Evolutionary conservation across 2,888 invertebrate species (phyloP).

Genomic region (Myopa testacea): DNA sequence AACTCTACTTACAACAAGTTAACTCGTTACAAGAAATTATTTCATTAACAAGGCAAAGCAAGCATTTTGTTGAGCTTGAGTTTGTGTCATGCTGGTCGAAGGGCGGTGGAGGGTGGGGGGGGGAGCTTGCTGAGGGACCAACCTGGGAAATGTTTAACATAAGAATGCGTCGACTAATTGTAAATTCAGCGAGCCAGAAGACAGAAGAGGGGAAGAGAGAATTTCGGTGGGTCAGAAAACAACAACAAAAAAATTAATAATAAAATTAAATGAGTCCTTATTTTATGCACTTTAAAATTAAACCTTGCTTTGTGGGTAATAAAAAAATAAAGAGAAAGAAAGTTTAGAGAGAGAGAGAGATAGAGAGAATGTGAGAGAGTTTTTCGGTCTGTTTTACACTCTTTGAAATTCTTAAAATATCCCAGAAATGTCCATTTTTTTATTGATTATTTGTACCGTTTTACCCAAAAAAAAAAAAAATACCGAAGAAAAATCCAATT

Average conservation of each 20-base stretch:
- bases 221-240: neutral
- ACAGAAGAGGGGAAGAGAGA: neutral
- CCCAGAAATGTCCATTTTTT: neutral
- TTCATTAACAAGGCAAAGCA: slow-evolving; percentile 53
- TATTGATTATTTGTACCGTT: too few species aligned
- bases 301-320: too few species aligned
- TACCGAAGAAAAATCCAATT: neutral
- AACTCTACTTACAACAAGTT: slow-evolving; percentile 46
- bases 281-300: too few species aligned
- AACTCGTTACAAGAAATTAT: slow-evolving; percentile 58
- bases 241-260: too few species aligned
- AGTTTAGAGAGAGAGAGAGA: too few species aligned
- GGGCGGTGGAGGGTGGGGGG: neutral
- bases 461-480: neutral
- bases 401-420: neutral
- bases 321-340: too few species aligned
- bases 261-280: too few species aligned
- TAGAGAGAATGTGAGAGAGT: neutral
- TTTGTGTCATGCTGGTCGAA: neutral
- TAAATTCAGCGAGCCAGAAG: slow-evolving; percentile 1
- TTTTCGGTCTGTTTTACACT: neutral
- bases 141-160: slow-evolving; percentile 4
- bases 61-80: slow-evolving; percentile 44
- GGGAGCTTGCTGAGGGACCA: neutral
- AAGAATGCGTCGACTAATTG: slow-evolving; percentile 32